phyloP scores from a whole-genome alignment of 2,797 vertebrate genomes.

The Rhynchonycteris naso region DNA sequence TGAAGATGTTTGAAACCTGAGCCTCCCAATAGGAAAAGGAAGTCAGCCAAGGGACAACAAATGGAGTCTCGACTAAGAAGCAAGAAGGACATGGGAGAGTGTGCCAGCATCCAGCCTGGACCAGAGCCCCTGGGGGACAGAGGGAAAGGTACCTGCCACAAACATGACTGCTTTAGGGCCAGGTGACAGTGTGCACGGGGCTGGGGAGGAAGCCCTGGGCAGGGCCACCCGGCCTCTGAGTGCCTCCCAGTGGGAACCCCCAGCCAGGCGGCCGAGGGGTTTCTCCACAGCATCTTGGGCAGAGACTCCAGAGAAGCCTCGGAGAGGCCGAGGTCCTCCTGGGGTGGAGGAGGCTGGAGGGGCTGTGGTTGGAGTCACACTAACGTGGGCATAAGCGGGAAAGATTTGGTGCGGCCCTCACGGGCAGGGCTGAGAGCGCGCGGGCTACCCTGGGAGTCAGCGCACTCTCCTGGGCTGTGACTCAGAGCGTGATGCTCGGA shows the following conservation, averaged over 20 bases:
- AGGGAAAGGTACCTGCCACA: background rate
- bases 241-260: background rate
- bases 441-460: background rate
- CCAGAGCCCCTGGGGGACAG: background rate
- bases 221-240: background rate
- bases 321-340: background rate
- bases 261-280: rapidly evolving
- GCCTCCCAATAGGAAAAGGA: background rate
- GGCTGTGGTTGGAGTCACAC: background rate
- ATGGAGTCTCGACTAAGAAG: background rate
- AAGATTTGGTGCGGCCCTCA: background rate
- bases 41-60: background rate
- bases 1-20: background rate
- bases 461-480: no score
- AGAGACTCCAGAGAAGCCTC: background rate
- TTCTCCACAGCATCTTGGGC: background rate
- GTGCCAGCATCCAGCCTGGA: background rate
- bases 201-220: background rate
- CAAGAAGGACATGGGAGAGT: background rate
- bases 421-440: background rate
- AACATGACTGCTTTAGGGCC: background rate
- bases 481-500: background rate
- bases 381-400: rapidly evolving
- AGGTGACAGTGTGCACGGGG: background rate
- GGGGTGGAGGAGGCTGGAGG: background rate